phyloP scores from a whole-genome alignment of 2,113 vertebrate species.

The Cariama cristata region DNA sequence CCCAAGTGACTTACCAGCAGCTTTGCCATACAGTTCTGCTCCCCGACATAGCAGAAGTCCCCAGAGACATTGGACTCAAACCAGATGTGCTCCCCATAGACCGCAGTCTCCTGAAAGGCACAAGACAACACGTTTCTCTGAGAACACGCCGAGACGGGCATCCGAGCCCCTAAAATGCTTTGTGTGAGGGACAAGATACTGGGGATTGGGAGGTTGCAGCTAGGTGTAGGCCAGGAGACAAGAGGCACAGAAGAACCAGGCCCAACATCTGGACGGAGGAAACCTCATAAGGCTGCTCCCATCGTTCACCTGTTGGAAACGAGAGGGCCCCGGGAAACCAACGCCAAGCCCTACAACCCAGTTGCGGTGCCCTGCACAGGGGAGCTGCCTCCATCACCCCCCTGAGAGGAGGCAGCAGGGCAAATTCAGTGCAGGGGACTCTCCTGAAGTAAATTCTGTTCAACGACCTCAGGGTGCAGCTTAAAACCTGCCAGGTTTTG shows the following conservation, averaged over 20 bases:
- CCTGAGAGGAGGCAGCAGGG: background rate
- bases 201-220: background rate
- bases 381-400: background rate
- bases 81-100: conserved; percentile 96
- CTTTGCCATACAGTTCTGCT: conserved; percentile 92
- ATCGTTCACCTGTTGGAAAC: background rate
- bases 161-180: background rate
- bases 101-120: conserved; percentile 84
- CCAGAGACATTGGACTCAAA: conserved; percentile 93
- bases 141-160: background rate
- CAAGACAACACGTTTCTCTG: background rate
- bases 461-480: background rate
- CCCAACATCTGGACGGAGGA: background rate
- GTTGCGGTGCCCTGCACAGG: background rate
- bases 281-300: background rate
- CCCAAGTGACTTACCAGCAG: conserved; percentile 82
- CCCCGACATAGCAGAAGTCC: conserved; percentile 95
- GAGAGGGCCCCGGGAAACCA: background rate
- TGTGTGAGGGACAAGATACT: background rate
- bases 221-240: background rate
- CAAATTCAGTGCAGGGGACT: background rate
- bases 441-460: background rate
- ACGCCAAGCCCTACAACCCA: background rate
- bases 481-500: background rate
- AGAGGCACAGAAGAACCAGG: background rate